Evolutionary conservation across 2,888 invertebrate genomes (phyloP), one percentile per base, ranked within the genome.

Genomic region (Vannuccia rotundouncinata): DNA sequence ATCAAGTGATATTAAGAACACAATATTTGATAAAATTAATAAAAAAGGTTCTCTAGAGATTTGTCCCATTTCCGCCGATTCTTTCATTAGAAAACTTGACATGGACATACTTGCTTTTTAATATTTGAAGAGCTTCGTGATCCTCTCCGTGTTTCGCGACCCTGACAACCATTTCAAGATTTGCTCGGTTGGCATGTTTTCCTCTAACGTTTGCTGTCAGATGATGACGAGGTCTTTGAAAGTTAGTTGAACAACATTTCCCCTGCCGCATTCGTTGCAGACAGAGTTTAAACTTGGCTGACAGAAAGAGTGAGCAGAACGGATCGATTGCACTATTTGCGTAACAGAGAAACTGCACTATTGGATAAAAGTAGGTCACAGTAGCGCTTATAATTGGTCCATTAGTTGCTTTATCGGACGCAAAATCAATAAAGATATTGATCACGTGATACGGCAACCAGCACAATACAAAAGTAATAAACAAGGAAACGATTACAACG

Each of bases 231-330:
- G 5, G 5, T 17, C 45, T 45, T 17, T 45, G 45, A 10, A 45
- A 45, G 10, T 45, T 45, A 10, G 45, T 45, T 45, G 45, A 17
- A 45, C 45, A 45, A 17, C 45, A 45, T 45, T 45, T 45, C 17
- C 45, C 45, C 17, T 45, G 45, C 45, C 45, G 5, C 45, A 45
- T 45, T 45, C 45, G 45, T 31, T 59, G n/a, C 1, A 77, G 31
- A 77, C 77, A 77, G 45, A 31, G 45, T 31, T 25, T 77, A 31
- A 77, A 77, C 45, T 77, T 77, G 17, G 77, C 45, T 1, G 77
- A 77, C 5, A 77, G 31, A 31, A 77, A 45, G n/a, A 77, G 28
- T 1, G 77, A 77, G 25, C 77, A 77, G 27, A 31, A 77, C 45
- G 77, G 77, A 31, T 77, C 45, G 22, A 77, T 77, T 1, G 77